Base-by-base conservation (phyloP, 2,113 vertebrate species). In the Colistium nudipinnis region DNA sequence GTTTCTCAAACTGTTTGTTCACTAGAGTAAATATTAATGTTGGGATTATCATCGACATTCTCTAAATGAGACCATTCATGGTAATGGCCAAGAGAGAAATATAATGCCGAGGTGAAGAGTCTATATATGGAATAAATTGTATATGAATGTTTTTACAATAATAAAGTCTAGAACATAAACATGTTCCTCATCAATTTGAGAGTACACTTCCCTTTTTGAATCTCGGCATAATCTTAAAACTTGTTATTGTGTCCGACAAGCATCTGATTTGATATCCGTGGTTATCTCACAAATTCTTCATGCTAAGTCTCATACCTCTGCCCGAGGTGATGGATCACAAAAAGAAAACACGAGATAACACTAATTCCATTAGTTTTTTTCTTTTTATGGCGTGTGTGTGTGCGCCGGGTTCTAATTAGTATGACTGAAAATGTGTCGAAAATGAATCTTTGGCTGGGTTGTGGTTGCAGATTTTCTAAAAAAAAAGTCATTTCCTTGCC, bases 401-500 rank as follows among this genome's bases (percentile, higher is more conserved):
- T 47, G 53, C 24, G 31, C 35, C 35, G 60, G 16, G 30, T 39
- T n/a, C n/a, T n/a, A n/a, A n/a, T n/a, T 68, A 53, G 48, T 2
- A 62, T 43, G 16, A 33, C 16, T 44, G 41, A 13, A 73, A 19
- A 47, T 25, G 64, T 48, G 28, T 48, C 8, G 31, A 38, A 49
- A 68, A 63, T 36, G 4, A 51, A n/a, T n/a, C n/a, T n/a, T n/a
- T n/a, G n/a, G n/a, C n/a, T 14, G 12, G 25, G 16, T 68, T 74
- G 33, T 20, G 30, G 36, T 56, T 61, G 56, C 6, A 0, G 4
- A 38, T 55, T 56, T 76, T 60, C 27, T 63, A 55, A 66, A 76
- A 81, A 48, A 72, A 60, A 63, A 70, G 31, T 39, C 24, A 45
- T 65, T 75, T 59, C 39, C 30, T 45, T 73, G 56, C 72, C 45